Evolutionary conservation across 2,797 vertebrate species (phyloP), one percentile per base, ranked within the genome.

Genomic region (Pantherophis alleghaniensis): DNA sequence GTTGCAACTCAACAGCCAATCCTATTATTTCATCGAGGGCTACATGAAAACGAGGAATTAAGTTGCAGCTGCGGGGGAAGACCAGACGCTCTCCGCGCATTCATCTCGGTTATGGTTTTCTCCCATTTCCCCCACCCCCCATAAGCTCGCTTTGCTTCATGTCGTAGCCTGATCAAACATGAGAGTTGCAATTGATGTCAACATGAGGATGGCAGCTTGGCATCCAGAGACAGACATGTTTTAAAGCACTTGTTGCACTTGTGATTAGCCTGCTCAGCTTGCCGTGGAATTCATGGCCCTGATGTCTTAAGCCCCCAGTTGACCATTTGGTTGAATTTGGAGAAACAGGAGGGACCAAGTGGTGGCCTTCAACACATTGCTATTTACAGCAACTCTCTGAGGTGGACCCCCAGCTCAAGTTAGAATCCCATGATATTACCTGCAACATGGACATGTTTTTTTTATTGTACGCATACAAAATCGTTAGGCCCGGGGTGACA

Each of bases 241-340:
- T 63, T 92, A 95, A 94, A 94, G 95, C 93, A 89, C 7, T 91
- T 90, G 32, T 92, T 94, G 47, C 24, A 10, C 26, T 55, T 63
- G 32, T 66, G 9, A 37, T 63, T 63, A 63, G 93, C 37, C n/a
- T 86, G 93, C 90, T 91, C 37, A 32, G 2, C 5, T 56, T 51
- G 20, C 93, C 90, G 9, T 88, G 63, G 3, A 3, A 42, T 14
- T 56, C 53, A 4, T 9, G 18, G 92, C 89, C 93, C 91, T 4
- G 91, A 87, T 92, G 87, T 93, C 89, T n/a, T 37, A 89, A 94
- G 74, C 11, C 12, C 0, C 0, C 3, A 14, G 92, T 90, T 93
- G 92, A 91, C 92, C 94, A 93, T 22, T 61, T 42, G 37, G 2
- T 32, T 93, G 66, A 32, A 53, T 69, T 94, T 94, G 92, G 69